Evolutionary conservation across 2,113 vertebrate genomes (phyloP), one percentile per base, ranked within the genome.

Genomic region (Coturnix japonica): DNA sequence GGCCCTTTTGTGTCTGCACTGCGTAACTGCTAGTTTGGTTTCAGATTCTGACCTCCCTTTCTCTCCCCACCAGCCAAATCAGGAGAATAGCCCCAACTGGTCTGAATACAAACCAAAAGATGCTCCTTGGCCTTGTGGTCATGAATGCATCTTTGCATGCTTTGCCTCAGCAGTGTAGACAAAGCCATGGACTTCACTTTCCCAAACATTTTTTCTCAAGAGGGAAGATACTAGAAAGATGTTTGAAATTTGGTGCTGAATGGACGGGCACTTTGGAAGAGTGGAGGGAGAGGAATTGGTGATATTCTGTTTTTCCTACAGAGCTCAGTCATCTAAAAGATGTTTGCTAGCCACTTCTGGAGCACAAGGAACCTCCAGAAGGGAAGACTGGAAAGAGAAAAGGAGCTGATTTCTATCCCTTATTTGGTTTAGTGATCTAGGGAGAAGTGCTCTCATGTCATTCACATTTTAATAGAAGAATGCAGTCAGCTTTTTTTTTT

Each of bases 351-450:
- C 33, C 61, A 78, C 6, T 78, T 85, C 72, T 70, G 49, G 46
- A 93, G 84, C 41, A 64, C 20, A 65, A 64, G 37, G 60, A 87
- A 78, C 85, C 66, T 90, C 73, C 49, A 44, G 33, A 91, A 92
- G 91, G 85, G 65, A 95, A 84, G 72, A 91, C 33, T 54, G 69
- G 67, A 41, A 60, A 80, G 33, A 81, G 57, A 76, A 85, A 72
- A 90, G 70, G 47, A 87, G 47, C 11, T 65, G 47, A 81, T 76
- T 93, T 81, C 81, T 90, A 76, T 70, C 85, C 87, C 89, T 91
- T 95, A 85, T 92, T 96, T 95, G 84, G 82, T 85, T 91, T 88
- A 84, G 66, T 33, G 76, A 72, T 85, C 61, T 47, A 61, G 66
- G 37, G n/a, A 93, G 63, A 75, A 44, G 22, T 49, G 37, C 13